Evolutionary conservation across 2,888 invertebrate genomes (phyloP).

Genomic region (Sturmia bella): DNA sequence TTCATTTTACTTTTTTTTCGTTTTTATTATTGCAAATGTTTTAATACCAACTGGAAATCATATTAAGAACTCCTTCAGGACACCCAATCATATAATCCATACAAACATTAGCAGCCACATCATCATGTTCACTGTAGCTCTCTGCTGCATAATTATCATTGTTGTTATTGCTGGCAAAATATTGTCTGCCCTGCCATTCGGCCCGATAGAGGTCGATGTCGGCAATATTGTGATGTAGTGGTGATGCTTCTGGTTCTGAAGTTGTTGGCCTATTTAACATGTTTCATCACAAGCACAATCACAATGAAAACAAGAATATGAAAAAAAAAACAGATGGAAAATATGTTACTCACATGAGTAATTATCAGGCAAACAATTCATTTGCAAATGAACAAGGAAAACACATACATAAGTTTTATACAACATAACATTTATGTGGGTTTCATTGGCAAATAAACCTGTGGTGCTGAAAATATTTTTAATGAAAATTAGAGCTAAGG

Average conservation of each 20-base stretch:
- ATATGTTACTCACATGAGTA: conserved; percentile 70
- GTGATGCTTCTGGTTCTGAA: conserved; percentile 73
- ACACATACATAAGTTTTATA: conserved; percentile 4
- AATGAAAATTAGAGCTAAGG: not conserved
- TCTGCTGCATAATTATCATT: not conserved
- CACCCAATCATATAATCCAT: conserved; percentile 75
- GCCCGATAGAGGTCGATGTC: conserved; percentile 74
- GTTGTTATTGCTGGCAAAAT: conserved; percentile 45
- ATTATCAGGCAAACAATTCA: conserved; percentile 66
- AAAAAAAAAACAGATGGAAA: not conserved
- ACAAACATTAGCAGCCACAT: conserved; percentile 69
- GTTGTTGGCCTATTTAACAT: conserved; percentile 76
- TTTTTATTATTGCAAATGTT: no score
- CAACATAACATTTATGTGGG: not conserved
- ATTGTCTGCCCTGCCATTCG: conserved; percentile 70
- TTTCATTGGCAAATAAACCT: not conserved
- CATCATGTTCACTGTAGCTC: conserved; percentile 18
- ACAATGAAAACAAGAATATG: conserved; percentile 6
- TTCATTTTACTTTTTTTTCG: conserved; percentile 5
- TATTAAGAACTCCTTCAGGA: conserved; percentile 76
- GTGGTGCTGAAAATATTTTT: not conserved
- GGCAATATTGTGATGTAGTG: conserved; percentile 59
- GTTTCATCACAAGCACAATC: conserved; percentile 47
- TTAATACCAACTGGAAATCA: conserved; percentile 76
- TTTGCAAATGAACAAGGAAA: conserved; percentile 25